Evolutionary conservation across 2,888 invertebrate genomes (phyloP).

Genomic region (Penaeus monodon): DNA sequence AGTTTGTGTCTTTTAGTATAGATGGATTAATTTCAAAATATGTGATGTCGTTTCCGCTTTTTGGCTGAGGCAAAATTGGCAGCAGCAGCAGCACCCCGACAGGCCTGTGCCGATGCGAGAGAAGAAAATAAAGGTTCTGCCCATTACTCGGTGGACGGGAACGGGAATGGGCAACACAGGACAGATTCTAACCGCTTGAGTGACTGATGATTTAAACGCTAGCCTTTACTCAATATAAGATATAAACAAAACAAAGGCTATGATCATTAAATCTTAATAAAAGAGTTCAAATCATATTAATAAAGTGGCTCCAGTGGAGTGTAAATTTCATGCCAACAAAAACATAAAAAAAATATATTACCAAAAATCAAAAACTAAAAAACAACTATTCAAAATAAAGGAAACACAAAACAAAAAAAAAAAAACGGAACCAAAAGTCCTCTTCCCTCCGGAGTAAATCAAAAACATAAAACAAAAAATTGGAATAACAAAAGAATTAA

Average conservation of each 20-base stretch:
- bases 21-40: slow-evolving; percentile 98
- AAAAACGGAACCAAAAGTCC: background rate
- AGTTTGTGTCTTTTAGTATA: slow-evolving; percentile 95
- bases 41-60: slow-evolving; percentile 93
- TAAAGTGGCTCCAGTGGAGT: background rate
- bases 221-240: background rate
- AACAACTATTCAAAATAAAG: background rate
- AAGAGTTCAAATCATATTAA: slow-evolving; percentile 16
- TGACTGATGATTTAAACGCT: too few relatives aligned
- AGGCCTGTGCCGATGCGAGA: slow-evolving; percentile 77
- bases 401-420: too few relatives aligned
- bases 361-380: background rate
- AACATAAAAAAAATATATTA: background rate
- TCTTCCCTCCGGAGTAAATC: slow-evolving; percentile 27
- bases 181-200: too few relatives aligned
- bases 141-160: slow-evolving; percentile 54
- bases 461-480: background rate
- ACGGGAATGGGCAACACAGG: slow-evolving; percentile 49
- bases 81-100: slow-evolving; percentile 95
- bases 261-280: slow-evolving; percentile 25
- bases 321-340: slow-evolving; percentile 23
- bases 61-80: slow-evolving; percentile 96
- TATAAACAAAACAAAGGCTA: slow-evolving; percentile 8
- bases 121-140: slow-evolving; percentile 27
- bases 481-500: background rate